phyloP scores from a whole-genome alignment of 2,797 vertebrate species.

The Naso thynnoides region DNA sequence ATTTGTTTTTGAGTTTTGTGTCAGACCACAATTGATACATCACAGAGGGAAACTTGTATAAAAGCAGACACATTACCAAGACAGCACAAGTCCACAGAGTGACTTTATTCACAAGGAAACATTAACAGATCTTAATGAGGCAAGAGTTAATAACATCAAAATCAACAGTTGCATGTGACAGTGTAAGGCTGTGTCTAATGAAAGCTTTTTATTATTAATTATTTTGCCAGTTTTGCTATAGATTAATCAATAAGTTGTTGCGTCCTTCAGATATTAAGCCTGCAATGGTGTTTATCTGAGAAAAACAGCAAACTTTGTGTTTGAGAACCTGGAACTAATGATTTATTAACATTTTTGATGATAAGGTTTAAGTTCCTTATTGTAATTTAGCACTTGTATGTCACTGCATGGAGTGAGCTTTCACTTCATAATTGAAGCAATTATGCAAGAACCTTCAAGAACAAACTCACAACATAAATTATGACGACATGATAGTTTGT shows the following conservation, averaged over 20 bases:
- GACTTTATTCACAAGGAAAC: background rate
- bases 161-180: background rate
- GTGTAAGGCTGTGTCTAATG: background rate
- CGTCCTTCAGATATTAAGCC: background rate
- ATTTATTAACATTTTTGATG: background rate
- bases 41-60: background rate
- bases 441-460: background rate
- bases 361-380: background rate
- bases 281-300: background rate
- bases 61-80: background rate
- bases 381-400: background rate
- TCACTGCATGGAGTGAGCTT: background rate
- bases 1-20: constrained; percentile 2
- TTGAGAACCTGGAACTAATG: background rate
- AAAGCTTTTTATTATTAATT: background rate
- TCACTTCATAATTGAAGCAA: background rate
- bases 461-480: background rate
- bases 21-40: background rate
- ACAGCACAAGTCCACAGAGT: background rate
- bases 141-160: background rate
- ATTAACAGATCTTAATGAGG: background rate
- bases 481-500: background rate
- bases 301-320: background rate
- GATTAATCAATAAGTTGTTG: background rate
- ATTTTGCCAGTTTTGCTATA: background rate